phyloP scores from a whole-genome alignment of 2,888 invertebrate genomes.

The Yponomeuta malinellus region DNA sequence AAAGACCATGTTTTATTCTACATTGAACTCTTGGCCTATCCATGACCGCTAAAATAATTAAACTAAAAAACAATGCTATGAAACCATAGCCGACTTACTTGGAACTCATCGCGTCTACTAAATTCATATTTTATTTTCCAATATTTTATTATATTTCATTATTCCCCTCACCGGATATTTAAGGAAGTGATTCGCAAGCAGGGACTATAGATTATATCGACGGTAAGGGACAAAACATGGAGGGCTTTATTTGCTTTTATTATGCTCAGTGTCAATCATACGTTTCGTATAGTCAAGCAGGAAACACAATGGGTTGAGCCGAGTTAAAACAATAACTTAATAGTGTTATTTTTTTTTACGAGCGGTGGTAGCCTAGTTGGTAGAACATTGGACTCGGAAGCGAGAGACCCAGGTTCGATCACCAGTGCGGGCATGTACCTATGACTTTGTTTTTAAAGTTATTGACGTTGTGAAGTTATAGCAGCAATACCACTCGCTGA shows the following conservation, averaged over 20 bases:
- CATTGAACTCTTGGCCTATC: neutral
- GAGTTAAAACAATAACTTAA: neutral
- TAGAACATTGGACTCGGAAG: too few relatives aligned
- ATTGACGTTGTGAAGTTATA: too few relatives aligned
- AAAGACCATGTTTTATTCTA: neutral
- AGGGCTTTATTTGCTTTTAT: slow-evolving; percentile 37
- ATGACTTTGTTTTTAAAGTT: too few relatives aligned
- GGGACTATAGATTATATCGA: slow-evolving; percentile 12
- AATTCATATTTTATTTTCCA: neutral
- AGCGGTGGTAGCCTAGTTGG: too few relatives aligned
- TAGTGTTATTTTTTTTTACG: neutral
- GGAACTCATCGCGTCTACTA: neutral
- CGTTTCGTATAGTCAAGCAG: slow-evolving; percentile 14
- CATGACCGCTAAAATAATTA: neutral
- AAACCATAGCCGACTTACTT: neutral
- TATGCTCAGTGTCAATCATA: slow-evolving; percentile 48
- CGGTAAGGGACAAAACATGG: slow-evolving; percentile 19
- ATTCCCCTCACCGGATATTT: neutral
- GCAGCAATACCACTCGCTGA: too few relatives aligned
- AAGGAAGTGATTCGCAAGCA: slow-evolving; percentile 17
- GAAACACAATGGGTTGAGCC: neutral
- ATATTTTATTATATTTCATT: neutral
- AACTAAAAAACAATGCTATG: neutral
- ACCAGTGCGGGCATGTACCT: too few relatives aligned
- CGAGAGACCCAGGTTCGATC: too few relatives aligned